phyloP scores from a whole-genome alignment of 2,888 invertebrate species.

The Phymatocera aterrima region DNA sequence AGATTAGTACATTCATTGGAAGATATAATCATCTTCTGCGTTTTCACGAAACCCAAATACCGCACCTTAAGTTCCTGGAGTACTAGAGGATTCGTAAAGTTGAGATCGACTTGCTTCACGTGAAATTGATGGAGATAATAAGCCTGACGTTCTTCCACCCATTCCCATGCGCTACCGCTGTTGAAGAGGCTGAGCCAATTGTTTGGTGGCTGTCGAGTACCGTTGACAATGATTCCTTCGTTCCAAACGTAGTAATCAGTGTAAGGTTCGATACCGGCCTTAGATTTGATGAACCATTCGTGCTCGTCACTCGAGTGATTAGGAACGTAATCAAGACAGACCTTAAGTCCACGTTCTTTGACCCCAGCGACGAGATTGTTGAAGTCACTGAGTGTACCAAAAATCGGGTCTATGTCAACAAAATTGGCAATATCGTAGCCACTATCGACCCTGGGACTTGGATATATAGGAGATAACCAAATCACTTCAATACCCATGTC shows the following conservation, averaged over 20 bases:
- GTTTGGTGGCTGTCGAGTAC: conserved; percentile 52
- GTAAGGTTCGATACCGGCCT: conserved; percentile 52
- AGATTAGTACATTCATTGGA: too few species aligned
- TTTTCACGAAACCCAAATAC: too few species aligned
- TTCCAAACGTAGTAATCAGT: conserved; percentile 66
- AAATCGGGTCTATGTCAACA: conserved; percentile 58
- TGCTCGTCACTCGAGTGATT: conserved; percentile 67
- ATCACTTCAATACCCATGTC: conserved; percentile 61
- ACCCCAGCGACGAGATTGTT: conserved; percentile 59
- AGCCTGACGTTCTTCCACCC: conserved; percentile 79
- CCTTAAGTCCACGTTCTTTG: conserved; percentile 65
- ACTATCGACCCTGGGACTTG: conserved; percentile 60
- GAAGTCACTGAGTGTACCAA: conserved; percentile 61
- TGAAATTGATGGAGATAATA: conserved; percentile 84
- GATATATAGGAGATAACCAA: conserved; percentile 62
- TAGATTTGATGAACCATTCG: conserved; percentile 63
- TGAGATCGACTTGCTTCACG: conserved; percentile 81
- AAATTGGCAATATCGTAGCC: conserved; percentile 63
- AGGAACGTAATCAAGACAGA: conserved; percentile 67
- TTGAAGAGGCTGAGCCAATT: conserved; percentile 72
- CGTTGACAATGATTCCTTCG: conserved; percentile 62
- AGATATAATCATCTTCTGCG: too few species aligned
- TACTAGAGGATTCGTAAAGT: conserved; percentile 79
- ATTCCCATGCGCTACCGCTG: conserved; percentile 84
- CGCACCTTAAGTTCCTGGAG: conserved; percentile 77